Conservation (phyloP, 2,113 vertebrate species). For the Notechis scutatus region DNA sequence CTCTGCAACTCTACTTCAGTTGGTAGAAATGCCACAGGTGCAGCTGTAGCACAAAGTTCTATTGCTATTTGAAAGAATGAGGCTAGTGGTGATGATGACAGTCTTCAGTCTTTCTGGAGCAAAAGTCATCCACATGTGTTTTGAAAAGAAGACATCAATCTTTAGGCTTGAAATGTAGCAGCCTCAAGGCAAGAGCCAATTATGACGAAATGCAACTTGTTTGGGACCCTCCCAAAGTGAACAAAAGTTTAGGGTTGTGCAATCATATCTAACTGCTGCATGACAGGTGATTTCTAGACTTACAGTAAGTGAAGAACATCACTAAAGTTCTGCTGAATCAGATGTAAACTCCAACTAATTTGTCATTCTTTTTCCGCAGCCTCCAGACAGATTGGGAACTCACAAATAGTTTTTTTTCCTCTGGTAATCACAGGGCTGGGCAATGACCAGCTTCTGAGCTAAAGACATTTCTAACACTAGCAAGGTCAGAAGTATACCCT, state of each 20-base stretch:
- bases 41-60: background rate
- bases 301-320: background rate
- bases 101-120: background rate
- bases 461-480: background rate
- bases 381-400: background rate
- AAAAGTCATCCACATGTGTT: background rate
- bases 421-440: background rate
- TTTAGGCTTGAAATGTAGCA: background rate
- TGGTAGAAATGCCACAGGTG: background rate
- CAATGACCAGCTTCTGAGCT: background rate
- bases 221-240: background rate
- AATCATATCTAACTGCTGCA: background rate
- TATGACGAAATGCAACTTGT: background rate
- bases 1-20: background rate
- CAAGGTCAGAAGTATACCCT: background rate
- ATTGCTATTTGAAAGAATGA: background rate
- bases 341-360: background rate
- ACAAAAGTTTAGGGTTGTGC: background rate
- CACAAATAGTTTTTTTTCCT: background rate
- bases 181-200: background rate
- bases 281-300: background rate
- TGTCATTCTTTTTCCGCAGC: background rate
- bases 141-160: background rate
- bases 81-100: background rate
- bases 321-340: background rate